Base-by-base conservation (phyloP, 2,888 invertebrate genomes). In the Coenonympha glycerion region DNA sequence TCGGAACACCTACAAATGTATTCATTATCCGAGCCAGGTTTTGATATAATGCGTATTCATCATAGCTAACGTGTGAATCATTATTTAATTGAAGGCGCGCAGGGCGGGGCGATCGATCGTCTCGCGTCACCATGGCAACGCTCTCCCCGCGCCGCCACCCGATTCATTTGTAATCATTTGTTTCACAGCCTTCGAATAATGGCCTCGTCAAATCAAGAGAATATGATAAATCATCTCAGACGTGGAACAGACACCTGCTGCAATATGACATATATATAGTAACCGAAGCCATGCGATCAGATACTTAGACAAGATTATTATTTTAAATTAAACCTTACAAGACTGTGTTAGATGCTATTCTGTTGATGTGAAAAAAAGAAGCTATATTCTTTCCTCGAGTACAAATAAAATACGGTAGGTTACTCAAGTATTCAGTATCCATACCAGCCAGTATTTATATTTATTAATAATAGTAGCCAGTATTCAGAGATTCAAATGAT, bases 161-260 rank as follows among this genome's bases (percentile, higher is more conserved):
- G 73, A 79, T 83, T 82, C 85, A 85, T 85, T 86, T 86, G 86
- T 86, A 81, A 86, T 85, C 86, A 84, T 87, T 87, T 87, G 86
- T 85, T 87, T 86, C 81, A 77, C 75, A 69, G 73, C 75, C 73
- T 69, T 77, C 79, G 77, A 77, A 84, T 83, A 79, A 81, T 77
- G 79, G 76, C 66, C 70, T 76, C 73, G 74, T 80, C 79, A 77
- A 79, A 81, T 69, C 66, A 71, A 65, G 75, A 63, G 71, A 79
- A 78, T 79, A 79, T 84, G 80, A 86, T 84, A 72, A 76, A 84
- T 84, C 71, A 69, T 68, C 60, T 53, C 42, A 42, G 50, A 51
- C 37, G 49, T 41, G 44, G 8, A 13, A 21, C 31, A 31, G 41
- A 19, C 28, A 28, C 28, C 21, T 22, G 6, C 21, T 22, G 6